Percentiles rank a stretch among this genome's conserved stretches.
phyloP scores from a whole-genome alignment of 2,797 vertebrate species.

The Amphiprion clarkii region DNA sequence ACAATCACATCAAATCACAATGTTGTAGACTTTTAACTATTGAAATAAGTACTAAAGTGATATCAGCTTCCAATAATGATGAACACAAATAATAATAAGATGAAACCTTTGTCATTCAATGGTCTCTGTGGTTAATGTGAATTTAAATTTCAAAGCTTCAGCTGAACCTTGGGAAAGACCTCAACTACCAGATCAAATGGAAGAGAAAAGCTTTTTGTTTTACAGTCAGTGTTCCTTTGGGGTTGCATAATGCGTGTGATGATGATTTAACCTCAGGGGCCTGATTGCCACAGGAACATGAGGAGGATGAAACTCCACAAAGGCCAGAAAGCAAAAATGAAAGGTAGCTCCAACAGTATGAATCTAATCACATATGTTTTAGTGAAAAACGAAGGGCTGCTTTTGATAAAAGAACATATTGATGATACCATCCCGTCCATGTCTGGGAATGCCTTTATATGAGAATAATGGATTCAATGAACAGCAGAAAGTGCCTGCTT shows the following conservation, averaged over 20 bases:
- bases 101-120: constrained; percentile 40
- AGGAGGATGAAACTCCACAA: constrained; percentile 23
- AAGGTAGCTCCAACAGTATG: constrained; percentile 16
- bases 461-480: constrained; percentile 40
- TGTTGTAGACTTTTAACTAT: background rate
- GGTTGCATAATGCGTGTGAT: constrained; percentile 39
- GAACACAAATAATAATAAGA: background rate
- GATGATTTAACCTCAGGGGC: constrained; percentile 22
- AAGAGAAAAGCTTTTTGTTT: background rate
- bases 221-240: background rate
- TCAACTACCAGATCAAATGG: constrained; percentile 22
- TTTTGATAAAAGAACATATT: constrained; percentile 34
- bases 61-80: background rate
- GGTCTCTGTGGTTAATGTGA: constrained; percentile 1
- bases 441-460: background rate
- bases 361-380: constrained; percentile 24
- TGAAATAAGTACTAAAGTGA: background rate
- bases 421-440: background rate
- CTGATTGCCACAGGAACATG: constrained; percentile 11
- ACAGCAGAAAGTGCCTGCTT: constrained; percentile 21
- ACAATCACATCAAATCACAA: background rate
- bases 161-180: constrained; percentile 29
- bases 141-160: constrained; percentile 60
- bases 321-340: constrained; percentile 26
- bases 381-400: constrained; percentile 39